These are phyloP conservation scores for Macaca nemestrina DNA, from an alignment of 2,113 vertebrate genomes.

Conservation along the genomic window DNA sequence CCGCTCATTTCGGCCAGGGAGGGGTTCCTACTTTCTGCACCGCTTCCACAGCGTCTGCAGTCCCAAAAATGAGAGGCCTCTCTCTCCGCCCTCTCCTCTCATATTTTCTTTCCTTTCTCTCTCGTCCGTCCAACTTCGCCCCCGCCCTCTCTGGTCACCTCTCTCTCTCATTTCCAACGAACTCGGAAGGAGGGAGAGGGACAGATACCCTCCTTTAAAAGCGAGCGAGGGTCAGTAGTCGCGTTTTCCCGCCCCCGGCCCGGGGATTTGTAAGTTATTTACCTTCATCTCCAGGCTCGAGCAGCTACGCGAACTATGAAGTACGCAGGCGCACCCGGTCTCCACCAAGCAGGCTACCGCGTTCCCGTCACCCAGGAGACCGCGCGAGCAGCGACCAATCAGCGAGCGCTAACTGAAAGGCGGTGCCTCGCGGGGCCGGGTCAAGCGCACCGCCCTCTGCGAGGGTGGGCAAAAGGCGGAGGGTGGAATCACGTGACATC, in stretches of 20 bases:
- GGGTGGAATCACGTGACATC: not conserved
- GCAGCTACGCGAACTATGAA: not conserved
- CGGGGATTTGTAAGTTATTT: slow-evolving; percentile 31
- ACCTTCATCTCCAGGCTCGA: slow-evolving; percentile 72
- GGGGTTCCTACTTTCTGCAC: not conserved
- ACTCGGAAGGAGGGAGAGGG: not conserved
- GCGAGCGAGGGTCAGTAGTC: not conserved
- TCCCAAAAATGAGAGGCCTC: not conserved
- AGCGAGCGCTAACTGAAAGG: not conserved
- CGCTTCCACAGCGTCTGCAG: not conserved
- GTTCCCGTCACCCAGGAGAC: slow-evolving; percentile 75
- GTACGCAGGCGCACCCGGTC: slow-evolving; percentile 63
- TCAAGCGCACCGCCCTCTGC: rapidly evolving
- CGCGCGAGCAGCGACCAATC: slow-evolving; percentile 54
- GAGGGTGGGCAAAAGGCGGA: rapidly evolving
- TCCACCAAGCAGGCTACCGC: not conserved
- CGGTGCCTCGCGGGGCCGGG: not conserved
- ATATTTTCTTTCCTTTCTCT: not conserved
- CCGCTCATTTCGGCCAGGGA: not conserved
- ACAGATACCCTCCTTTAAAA: not conserved
- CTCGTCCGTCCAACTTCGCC: not conserved
- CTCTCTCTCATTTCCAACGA: not conserved
- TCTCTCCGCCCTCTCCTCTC: not conserved
- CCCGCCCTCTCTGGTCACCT: not conserved
- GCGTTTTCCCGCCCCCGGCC: not conserved